Evolutionary conservation across 2,797 vertebrate genomes (phyloP), one percentile per base, ranked within the genome.

Genomic region (Poecilia wingei): DNA sequence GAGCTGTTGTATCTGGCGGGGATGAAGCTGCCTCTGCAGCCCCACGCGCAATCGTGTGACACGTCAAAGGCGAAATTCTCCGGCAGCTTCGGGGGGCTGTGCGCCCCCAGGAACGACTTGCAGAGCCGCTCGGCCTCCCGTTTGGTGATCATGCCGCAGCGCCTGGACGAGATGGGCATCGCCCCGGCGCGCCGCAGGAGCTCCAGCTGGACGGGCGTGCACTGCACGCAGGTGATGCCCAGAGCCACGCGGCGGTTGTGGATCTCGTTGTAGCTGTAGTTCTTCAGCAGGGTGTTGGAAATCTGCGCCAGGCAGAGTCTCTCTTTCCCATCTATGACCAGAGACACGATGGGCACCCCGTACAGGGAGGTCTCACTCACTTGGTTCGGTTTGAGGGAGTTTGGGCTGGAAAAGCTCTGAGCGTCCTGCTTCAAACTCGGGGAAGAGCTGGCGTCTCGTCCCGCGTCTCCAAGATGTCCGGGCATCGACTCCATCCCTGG

Each of bases 311-410:
- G 91, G 81, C 97, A 98, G 79, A 98, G 96, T 69, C 97, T 94
- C 94, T 99, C 98, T 94, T 96, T 97, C 2, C 98, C 97, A 94
- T 99, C 98, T 88, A 99, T 99, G 76, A 99, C 97, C 94, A 99
- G 94, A 12, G 95, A 98, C 46, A 98, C 98, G 92, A 99, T 99
- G 89, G 97, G 97, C 66, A 99, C 97, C 77, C 98, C 98, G 92
- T 99, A 98, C 90, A 99, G 93, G 31, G 96, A 97, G 66, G 97
- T 97, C 95, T 99, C 97, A 51, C 98, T 98, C 93, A 99, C 98
- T 92, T 98, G 97, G 94, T 99, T 99, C 43, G 98, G 97, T 85
- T 98, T 99, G 84, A 98, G 96, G 84, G 96, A 94, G 90, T 93
- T 94, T 92, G 96, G 91, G 83, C 95, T 91, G 46, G 97, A 95